phyloP scores from a whole-genome alignment of 2,113 vertebrate genomes.

The Eurystomus gularis region DNA sequence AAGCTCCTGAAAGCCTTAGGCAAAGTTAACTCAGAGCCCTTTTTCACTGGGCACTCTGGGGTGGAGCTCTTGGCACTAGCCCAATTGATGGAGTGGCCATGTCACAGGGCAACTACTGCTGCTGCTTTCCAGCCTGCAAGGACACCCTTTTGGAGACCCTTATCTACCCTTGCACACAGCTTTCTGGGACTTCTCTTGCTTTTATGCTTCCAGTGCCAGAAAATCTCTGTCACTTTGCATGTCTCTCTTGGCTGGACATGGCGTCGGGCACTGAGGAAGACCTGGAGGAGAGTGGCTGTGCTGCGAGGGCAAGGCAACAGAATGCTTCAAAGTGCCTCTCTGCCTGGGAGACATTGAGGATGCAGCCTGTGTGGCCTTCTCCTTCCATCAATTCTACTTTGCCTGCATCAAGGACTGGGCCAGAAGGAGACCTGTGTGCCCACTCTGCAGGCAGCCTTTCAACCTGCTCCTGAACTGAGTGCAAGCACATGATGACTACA shows the following conservation, averaged over 20 bases:
- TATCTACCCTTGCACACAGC: neutral
- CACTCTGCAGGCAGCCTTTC: neutral
- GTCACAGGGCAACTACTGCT: neutral
- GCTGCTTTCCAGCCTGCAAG: neutral
- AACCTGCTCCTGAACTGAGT: too few relatives aligned
- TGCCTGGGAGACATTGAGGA: neutral
- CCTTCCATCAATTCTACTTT: neutral
- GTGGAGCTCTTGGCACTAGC: neutral
- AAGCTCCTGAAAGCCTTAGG: neutral
- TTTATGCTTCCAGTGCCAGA: neutral
- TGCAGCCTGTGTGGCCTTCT: neutral
- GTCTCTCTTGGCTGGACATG: neutral
- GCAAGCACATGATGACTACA: rapidly evolving
- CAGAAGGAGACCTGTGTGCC: neutral
- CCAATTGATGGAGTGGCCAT: neutral
- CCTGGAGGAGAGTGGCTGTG: neutral
- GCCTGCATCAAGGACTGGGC: neutral
- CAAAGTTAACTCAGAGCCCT: neutral
- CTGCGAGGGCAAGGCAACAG: neutral
- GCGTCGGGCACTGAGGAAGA: neutral
- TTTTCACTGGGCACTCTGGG: neutral
- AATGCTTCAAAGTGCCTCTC: neutral
- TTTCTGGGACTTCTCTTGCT: neutral
- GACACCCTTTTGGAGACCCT: neutral
- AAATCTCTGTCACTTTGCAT: neutral